Conservation (phyloP, 2,888 invertebrate species). For the Crepidodera aurea region DNA sequence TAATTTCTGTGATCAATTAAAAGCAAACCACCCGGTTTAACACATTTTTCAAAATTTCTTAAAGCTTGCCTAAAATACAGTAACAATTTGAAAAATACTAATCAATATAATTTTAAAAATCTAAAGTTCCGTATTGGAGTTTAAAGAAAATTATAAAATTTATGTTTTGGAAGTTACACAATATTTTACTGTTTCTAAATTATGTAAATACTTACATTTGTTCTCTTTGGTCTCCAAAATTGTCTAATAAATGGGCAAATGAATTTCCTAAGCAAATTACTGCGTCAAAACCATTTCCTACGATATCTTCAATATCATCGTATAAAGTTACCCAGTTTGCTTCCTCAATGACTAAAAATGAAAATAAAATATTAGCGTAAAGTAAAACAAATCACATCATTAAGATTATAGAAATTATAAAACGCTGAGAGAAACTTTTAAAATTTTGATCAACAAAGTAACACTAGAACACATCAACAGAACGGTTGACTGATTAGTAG, state of each 20-base stretch:
- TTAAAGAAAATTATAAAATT: no score
- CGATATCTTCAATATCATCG: constrained; percentile 73
- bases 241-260: constrained; percentile 87
- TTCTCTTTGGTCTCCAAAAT: constrained; percentile 78
- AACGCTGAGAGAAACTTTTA: no score
- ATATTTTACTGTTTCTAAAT: no score
- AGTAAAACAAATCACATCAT: not conserved
- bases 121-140: no score
- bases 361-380: constrained; percentile 7
- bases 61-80: constrained; percentile 74
- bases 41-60: constrained; percentile 79
- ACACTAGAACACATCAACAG: no score
- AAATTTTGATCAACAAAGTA: no score
- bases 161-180: no score
- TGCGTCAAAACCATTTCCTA: constrained; percentile 80
- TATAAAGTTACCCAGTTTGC: constrained; percentile 88
- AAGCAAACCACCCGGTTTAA: constrained; percentile 85
- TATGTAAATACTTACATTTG: constrained; percentile 66
- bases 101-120: no score
- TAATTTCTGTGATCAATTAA: constrained; percentile 91
- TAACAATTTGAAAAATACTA: constrained; percentile 28
- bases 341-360: constrained; percentile 80
- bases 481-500: no score
- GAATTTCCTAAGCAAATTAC: constrained; percentile 91
- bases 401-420: not conserved